These are phyloP conservation scores for Pangasianodon hypophthalmus DNA, from an alignment of 2,113 vertebrate genomes.

Conservation along the genomic window DNA sequence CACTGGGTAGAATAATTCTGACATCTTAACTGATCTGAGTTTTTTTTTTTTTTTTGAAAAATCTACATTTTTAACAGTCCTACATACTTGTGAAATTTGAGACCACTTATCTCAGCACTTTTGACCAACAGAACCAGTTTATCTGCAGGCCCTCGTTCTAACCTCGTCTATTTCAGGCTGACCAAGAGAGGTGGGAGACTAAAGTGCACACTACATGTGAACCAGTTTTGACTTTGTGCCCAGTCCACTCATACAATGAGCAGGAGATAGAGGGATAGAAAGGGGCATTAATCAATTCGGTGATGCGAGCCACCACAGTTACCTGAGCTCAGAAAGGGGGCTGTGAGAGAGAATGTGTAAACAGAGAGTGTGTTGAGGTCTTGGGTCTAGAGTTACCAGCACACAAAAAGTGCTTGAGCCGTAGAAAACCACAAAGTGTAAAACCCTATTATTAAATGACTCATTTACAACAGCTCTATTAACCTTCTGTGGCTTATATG, in stretches of 20 bases:
- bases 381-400: conserved; percentile 42
- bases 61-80: background rate
- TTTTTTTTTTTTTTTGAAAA: background rate
- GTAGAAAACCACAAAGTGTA: background rate
- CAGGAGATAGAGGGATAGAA: background rate
- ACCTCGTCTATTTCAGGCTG: background rate
- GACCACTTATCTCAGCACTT: background rate
- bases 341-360: background rate
- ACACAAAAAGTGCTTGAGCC: conserved; percentile 27
- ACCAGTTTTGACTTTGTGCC: conserved; percentile 2
- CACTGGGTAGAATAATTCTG: background rate
- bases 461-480: conserved; percentile 7
- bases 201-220: background rate
- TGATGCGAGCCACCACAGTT: conserved; percentile 21
- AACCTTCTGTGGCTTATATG: background rate
- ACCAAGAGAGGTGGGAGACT: background rate
- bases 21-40: background rate
- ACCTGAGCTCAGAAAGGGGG: conserved; percentile 31
- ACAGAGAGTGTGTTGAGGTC: background rate
- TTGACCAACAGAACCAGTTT: conserved; percentile 1
- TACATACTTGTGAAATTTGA: background rate
- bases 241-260: background rate
- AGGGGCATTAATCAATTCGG: background rate
- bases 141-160: background rate
- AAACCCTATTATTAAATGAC: background rate